Percentiles rank a stretch among this genome's conserved stretches.
Evolutionary conservation across 1,140 invertebrate species (phyloP).

Genomic region (Kradibia gibbosae): DNA sequence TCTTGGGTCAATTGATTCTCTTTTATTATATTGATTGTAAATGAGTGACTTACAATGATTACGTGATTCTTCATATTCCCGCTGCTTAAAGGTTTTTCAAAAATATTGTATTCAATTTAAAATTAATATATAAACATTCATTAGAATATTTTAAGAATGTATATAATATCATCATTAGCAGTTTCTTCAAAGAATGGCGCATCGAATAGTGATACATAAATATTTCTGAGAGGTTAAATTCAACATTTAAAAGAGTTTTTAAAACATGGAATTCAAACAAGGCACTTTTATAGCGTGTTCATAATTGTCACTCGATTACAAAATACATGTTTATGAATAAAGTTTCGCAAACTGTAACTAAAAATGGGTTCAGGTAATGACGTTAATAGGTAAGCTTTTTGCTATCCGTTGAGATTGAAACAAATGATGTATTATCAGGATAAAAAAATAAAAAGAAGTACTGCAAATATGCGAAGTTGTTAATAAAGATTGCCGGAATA

Average conservation of each 20-base stretch:
- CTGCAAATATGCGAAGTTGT: constrained; percentile 1
- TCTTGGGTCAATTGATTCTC: constrained; percentile 7
- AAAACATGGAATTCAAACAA: neutral
- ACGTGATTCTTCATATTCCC: no score
- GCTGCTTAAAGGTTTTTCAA: no score
- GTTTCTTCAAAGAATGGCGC: no score
- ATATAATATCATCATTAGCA: no score
- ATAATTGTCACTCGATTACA: neutral
- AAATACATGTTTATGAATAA: neutral
- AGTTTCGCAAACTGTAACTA: neutral
- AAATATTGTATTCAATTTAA: no score
- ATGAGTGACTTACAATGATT: no score
- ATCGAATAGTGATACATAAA: no score
- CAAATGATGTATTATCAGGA: neutral
- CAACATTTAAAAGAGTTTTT: neutral
- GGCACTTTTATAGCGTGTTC: no score
- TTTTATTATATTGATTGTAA: neutral
- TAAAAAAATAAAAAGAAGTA: neutral
- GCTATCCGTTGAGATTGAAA: neutral
- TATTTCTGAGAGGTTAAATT: no score
- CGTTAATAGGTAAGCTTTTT: neutral
- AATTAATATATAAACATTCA: no score
- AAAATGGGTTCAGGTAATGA: neutral
- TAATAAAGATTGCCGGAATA: constrained; percentile 34
- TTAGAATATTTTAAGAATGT: no score